A percentile compares a stretch with the other conserved stretches of the same genome.
Conservation (phyloP, 2,888 invertebrate species). For the Phaonia tiefii region DNA sequence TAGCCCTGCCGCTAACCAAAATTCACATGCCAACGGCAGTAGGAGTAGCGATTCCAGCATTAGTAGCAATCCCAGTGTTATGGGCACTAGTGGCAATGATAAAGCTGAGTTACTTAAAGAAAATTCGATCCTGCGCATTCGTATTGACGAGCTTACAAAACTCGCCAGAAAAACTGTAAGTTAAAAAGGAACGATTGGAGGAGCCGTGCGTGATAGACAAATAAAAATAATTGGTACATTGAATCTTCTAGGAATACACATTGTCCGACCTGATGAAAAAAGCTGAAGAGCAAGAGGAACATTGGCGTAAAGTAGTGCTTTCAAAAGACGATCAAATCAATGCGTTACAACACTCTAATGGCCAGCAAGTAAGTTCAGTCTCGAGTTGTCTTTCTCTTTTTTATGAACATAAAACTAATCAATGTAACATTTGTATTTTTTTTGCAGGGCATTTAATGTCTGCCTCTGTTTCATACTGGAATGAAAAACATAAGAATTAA, state of each 20-base stretch:
- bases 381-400: constrained; percentile 1
- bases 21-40: constrained; percentile 71
- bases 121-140: constrained; percentile 84
- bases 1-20: constrained; percentile 67
- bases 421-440: constrained; percentile 13
- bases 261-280: constrained; percentile 78
- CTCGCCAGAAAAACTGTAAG: constrained; percentile 90
- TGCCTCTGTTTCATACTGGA: constrained; percentile 60
- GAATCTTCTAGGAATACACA: constrained; percentile 76
- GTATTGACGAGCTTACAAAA: constrained; percentile 86
- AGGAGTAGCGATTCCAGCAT: constrained; percentile 67
- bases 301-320: constrained; percentile 79
- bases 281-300: constrained; percentile 79
- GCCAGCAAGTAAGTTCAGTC: constrained; percentile 75
- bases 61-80: constrained; percentile 68
- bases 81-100: constrained; percentile 60
- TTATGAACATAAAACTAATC: too few relatives aligned
- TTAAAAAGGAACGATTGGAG: constrained; percentile 63
- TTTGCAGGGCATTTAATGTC: constrained; percentile 78
- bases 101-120: constrained; percentile 81
- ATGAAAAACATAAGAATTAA: constrained; percentile 74
- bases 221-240: constrained; percentile 29
- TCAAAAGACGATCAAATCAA: constrained; percentile 79
- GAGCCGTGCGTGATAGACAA: neutral
- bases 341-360: constrained; percentile 78